Percentiles rank a stretch among this genome's conserved stretches.
Conservation (phyloP, 1,140 invertebrate species). For the Scaptomyza montana region DNA sequence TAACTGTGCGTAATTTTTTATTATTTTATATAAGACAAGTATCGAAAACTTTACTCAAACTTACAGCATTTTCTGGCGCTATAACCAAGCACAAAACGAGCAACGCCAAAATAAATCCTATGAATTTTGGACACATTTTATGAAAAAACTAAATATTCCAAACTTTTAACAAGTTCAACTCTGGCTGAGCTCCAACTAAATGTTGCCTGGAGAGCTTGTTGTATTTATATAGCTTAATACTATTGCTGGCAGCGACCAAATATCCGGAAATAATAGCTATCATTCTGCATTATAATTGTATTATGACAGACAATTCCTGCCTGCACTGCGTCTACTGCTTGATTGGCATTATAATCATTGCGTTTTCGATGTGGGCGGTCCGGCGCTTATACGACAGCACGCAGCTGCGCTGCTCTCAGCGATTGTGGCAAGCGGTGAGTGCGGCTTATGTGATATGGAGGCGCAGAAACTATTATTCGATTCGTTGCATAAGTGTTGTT, state of each 20-base stretch:
- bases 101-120: conserved; percentile 25
- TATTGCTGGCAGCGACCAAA: neutral
- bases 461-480: conserved; percentile 57
- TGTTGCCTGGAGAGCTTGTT: neutral
- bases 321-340: conserved; percentile 74
- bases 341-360: conserved; percentile 83
- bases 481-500: conserved; percentile 72
- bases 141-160: neutral
- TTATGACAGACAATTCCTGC: conserved; percentile 69
- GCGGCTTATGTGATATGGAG: conserved; percentile 59
- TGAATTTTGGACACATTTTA: conserved; percentile 39
- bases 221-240: conserved; percentile 46
- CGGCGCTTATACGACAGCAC: conserved; percentile 76
- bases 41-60: conserved; percentile 10
- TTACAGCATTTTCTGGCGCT: conserved; percentile 35
- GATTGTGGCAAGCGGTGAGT: conserved; percentile 63
- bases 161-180: conserved; percentile 1
- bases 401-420: conserved; percentile 73
- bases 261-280: conserved; percentile 47
- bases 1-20: conserved; percentile 21
- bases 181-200: conserved; percentile 39
- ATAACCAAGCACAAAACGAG: conserved; percentile 33
- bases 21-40: neutral
- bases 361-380: conserved; percentile 68
- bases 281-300: conserved; percentile 31